Base-by-base conservation (phyloP, 1,140 invertebrate species). In the Hormaphis cornu region DNA sequence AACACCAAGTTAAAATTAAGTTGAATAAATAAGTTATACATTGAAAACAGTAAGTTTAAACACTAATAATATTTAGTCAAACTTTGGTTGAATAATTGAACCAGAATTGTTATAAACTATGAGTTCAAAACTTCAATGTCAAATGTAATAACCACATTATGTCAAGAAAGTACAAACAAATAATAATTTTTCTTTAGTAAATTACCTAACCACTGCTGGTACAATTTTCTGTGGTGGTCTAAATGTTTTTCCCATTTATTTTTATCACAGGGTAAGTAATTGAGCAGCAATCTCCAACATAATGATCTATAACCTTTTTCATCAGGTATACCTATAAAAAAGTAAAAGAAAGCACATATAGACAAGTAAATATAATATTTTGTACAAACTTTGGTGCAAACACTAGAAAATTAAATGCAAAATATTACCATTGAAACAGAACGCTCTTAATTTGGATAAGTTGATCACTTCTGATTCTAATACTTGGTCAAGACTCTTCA, bases 271-370 rank as follows among this genome's bases (percentile, higher is more conserved):
- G 90, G 89, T 61, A 95, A 79, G 78, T 93, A 95, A 75, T 90
- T 88, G 7, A 95, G 80, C 44, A 95, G 77, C 10, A 93, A 78
- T 77, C 87, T 89, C 91, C 91, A 95, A 71, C 89, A 89, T 14
- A 90, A 74, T 1, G 89, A 81, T 63, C 90, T 79, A 52, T 87
- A 80, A 1, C 88, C 88, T 71, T 85, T 84, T 74, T 89, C 87
- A 76, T 94, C 90, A 20, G 90, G 90, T 69, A 92, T 86, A 56
- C 90, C 90, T 91, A 74, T 70, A 77, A 78, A 73, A 74, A 70
- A 72, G 71, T 20, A 56, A 72, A 53, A 28, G 8, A n/a, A n/a
- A n/a, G n/a, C n/a, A n/a, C n/a, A n/a, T n/a, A n/a, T 6, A 18
- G 24, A 26, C 20, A 59, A 35, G 24, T 42, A 12, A 14, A 66